A percentile compares a stretch with the other conserved stretches of the same genome.
These are phyloP conservation scores for Leucoraja erinaceus DNA, from an alignment of 2,113 vertebrate genomes.

Conservation along the genomic window DNA sequence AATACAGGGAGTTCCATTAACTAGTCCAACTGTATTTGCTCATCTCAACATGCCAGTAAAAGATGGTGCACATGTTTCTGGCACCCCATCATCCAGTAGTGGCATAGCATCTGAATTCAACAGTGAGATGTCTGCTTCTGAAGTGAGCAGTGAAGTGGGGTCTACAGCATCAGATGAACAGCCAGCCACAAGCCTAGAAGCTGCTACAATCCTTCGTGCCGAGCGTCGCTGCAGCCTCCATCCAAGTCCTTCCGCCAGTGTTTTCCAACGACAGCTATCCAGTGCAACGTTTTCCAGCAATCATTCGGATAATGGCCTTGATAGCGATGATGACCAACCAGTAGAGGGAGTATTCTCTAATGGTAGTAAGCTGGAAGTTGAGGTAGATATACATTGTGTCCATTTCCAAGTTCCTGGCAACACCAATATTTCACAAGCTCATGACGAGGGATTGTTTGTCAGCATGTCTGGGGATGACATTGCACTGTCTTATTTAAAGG, in stretches of 20 bases:
- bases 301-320: constrained; percentile 89
- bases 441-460: constrained; percentile 26
- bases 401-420: constrained; percentile 64
- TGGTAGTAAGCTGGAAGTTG: constrained; percentile 89
- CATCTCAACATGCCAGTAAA: constrained; percentile 50
- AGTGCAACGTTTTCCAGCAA: constrained; percentile 85
- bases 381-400: constrained; percentile 93
- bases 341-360: constrained; percentile 84
- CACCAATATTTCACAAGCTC: constrained; percentile 36
- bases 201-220: constrained; percentile 57
- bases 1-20: constrained; percentile 55
- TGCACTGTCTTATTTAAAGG: constrained; percentile 54
- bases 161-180: constrained; percentile 91
- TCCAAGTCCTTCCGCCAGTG: constrained; percentile 60
- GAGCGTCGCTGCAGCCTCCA: constrained; percentile 86
- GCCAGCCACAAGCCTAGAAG: constrained; percentile 55
- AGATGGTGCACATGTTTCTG: constrained; percentile 55
- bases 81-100: constrained; percentile 75
- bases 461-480: constrained; percentile 52
- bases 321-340: constrained; percentile 87
- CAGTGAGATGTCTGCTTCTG: constrained; percentile 86
- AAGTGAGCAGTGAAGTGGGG: constrained; percentile 91
- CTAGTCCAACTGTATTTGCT: constrained; percentile 56
- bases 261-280: constrained; percentile 87
- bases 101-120: constrained; percentile 82